Conservation (phyloP, 2,797 vertebrate genomes). For the Ctenopoma kingsleyae region DNA sequence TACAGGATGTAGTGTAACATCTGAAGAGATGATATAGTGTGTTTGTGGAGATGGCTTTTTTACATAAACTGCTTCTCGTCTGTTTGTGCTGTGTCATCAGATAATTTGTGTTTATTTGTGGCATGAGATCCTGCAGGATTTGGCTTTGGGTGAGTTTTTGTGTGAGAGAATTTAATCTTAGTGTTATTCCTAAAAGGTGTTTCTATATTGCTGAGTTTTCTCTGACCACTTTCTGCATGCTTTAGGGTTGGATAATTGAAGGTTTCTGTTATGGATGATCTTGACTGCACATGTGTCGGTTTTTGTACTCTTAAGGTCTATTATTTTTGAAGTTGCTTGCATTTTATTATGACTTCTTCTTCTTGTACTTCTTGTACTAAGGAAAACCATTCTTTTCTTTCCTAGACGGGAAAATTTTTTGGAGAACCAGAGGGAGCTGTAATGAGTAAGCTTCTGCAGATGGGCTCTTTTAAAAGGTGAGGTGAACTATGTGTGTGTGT, state of each 20-base stretch:
- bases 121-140: background rate
- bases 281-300: background rate
- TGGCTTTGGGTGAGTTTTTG: conserved; percentile 1
- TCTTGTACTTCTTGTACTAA: conserved; percentile 11
- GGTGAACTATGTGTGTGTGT: conserved; percentile 44
- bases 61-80: background rate
- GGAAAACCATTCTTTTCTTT: conserved; percentile 30
- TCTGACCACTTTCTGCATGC: conserved; percentile 9
- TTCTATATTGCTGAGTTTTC: background rate
- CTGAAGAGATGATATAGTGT: background rate
- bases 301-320: background rate
- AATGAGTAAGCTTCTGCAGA: conserved; percentile 95
- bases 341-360: conserved; percentile 21
- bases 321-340: background rate
- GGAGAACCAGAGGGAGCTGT: conserved; percentile 96
- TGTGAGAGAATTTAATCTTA: background rate
- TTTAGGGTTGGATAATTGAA: conserved; percentile 2
- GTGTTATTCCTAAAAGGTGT: conserved; percentile 5
- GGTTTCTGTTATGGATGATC: background rate
- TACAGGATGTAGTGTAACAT: background rate
- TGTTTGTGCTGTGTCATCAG: background rate
- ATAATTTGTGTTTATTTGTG: background rate
- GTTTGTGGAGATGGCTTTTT: background rate
- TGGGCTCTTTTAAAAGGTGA: conserved; percentile 98
- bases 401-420: conserved; percentile 95